A percentile compares a stretch with the other conserved stretches of the same genome.
These are phyloP conservation scores for Cephus pygmeus DNA, from an alignment of 2,888 invertebrate genomes.

Conservation along the genomic window DNA sequence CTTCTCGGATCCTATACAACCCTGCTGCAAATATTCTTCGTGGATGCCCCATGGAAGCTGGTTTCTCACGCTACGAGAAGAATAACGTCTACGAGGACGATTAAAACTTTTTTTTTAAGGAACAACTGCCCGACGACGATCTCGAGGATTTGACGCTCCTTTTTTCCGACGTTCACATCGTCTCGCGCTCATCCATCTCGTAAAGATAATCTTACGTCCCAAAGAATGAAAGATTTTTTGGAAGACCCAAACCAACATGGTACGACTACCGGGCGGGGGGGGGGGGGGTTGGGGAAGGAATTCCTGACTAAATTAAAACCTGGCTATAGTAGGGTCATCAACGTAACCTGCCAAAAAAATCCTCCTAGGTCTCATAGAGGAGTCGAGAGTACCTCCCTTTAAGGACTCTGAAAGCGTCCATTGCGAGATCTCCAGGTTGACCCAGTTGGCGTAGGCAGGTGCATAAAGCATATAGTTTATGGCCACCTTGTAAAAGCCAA, in stretches of 20 bases:
- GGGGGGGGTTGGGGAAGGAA: too few relatives aligned
- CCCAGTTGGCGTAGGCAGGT: neutral
- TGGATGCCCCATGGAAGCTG: constrained; percentile 49
- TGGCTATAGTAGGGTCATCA: neutral
- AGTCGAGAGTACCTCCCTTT: neutral
- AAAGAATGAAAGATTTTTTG: neutral
- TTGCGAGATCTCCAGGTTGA: neutral
- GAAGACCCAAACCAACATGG: neutral
- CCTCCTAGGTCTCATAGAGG: neutral
- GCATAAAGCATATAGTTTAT: neutral
- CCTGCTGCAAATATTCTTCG: constrained; percentile 50
- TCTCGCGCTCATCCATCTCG: constrained; percentile 24
- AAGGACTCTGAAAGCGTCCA: neutral
- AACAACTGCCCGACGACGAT: constrained; percentile 33
- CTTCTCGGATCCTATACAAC: constrained; percentile 41
- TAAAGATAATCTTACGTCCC: constrained; percentile 28
- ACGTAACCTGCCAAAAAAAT: neutral
- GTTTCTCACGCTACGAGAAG: constrained; percentile 52
- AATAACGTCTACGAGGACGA: constrained; percentile 26
- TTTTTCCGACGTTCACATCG: constrained; percentile 9
- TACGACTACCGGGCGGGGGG: neutral
- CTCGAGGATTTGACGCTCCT: constrained; percentile 38
- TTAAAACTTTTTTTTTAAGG: constrained; percentile 32
- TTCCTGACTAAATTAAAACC: neutral
- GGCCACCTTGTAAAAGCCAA: neutral